Evolutionary conservation across 35 echinoderm and acorn worm genomes (phyloP), one percentile per base, ranked within the genome.

Genomic region (Apostichopus japonicus): DNA sequence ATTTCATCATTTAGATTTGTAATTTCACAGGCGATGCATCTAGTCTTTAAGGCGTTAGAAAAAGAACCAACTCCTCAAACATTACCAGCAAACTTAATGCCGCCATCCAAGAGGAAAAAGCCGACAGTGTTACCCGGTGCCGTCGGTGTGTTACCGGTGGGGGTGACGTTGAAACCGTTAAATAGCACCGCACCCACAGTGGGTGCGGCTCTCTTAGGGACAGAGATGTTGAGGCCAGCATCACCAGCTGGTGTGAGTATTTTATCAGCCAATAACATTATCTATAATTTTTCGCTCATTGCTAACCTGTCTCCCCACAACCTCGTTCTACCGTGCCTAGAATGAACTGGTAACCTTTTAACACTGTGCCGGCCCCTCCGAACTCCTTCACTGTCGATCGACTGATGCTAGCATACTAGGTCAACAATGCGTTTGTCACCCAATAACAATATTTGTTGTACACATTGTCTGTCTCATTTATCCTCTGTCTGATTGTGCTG

Each of bases 21-120:
- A 44, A 44, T 44, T 72, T 55, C 59, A 53, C 54, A 96, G 97
- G 97, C 97, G 59, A 99, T 99, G 97, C 92, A 99, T 87, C 81
- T 99, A 78, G 97, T 99, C 0, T 96, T 93, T 82, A 92, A 86
- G 91, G 97, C 97, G 9, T 62, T 99, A 8, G 93, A 99, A 54
- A 96, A 99, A 52, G 95, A 99, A 27, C 93, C 93, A 5, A 94
- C 78, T 7, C 95, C 95, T 4, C 73, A 90, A 58, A 92, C 77
- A 9, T 87, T 96, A 54, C 93, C 95, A 54, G 59, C 95, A 56
- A 94, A 96, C 27, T 72, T 99, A 15, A 92, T 96, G 55, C 95
- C 97, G 57, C 93, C 93, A 17, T 93, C 93, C 72, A 96, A 96
- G 77, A 84, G 95, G 86, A 96, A 98, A 91, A 96, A 99, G 63